Conservation (phyloP, 2,888 invertebrate species). For the Rhopalosiphum nymphaeae region DNA sequence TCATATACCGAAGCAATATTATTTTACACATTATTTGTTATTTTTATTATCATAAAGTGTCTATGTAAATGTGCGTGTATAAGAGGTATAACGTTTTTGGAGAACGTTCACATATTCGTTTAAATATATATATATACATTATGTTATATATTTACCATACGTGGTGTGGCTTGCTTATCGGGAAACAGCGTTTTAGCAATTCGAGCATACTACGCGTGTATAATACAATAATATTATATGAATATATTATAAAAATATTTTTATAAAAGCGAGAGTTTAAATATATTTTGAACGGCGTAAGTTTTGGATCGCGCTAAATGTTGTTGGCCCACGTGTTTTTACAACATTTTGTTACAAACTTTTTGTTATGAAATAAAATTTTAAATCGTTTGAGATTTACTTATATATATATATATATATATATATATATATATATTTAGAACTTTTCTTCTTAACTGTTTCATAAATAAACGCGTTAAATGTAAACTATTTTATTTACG, state of each 20-base stretch:
- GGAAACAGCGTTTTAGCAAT: background rate
- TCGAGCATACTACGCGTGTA: background rate
- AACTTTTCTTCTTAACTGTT: background rate
- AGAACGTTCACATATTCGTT: background rate
- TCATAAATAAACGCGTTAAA: background rate
- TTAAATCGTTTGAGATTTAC: constrained; percentile 16
- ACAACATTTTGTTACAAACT: constrained; percentile 6
- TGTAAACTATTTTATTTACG: constrained; percentile 26
- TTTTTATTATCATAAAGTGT: background rate
- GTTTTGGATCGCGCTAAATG: background rate
- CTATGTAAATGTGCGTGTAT: background rate
- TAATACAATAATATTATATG: background rate
- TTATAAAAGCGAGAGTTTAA: background rate
- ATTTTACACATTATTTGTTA: background rate
- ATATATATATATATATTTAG: background rate
- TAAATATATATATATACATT: background rate
- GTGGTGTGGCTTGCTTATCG: background rate
- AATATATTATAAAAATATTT: background rate
- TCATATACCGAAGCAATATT: background rate
- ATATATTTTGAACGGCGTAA: background rate
- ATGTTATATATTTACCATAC: background rate
- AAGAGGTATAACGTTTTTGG: background rate
- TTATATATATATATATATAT: background rate
- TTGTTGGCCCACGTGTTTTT: constrained; percentile 5
- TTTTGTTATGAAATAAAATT: background rate